Evolutionary conservation across 1,140 invertebrate genomes (phyloP), one percentile per base, ranked within the genome.

Genomic region (Pseudoatta argentina): DNA sequence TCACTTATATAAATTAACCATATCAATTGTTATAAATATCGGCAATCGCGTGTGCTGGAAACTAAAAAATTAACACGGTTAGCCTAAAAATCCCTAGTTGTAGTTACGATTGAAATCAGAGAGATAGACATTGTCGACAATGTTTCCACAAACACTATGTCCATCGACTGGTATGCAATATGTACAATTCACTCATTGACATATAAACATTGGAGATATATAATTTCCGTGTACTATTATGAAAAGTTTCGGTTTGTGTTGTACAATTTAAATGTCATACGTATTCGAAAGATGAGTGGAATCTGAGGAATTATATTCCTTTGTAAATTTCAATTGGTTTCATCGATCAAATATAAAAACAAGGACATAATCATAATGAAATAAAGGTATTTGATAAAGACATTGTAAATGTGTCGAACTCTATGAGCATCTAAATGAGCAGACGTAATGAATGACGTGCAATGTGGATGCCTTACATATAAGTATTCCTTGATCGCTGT

Each of bases 401-500:
- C 39, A 67, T 48, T 78, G 44, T 78, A 61, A 44, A 77, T 16
- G 24, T 21, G 24, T 64, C 39, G 24, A 64, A n/a, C 44, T 83
- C 55, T 34, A 34, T 34, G 30, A 34, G 5, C 30, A 34, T 63
- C 55, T 83, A 83, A 73, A 88, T 76, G 75, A 72, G 67, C 27
- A 85, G 48, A 72, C n/a, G 83, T 21, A 59, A 88, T 86, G 86
- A 85, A 90, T 85, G 73, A 78, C 66, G 81, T 79, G 87, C 81
- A 48, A 90, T 89, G 90, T 71, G 91, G 91, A 91, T 94, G 93
- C 88, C 94, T 95, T 95, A 95, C 95, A 95, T 94, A 95, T 95
- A 95, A 95, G 94, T 95, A 95, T 92, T 95, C 95, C 94, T 95
- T 95, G 94, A 95, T 95, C 91, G 94, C 94, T 93, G 94, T 94